A percentile compares a stretch with the other conserved stretches of the same genome.
These are phyloP conservation scores for Styela plicata DNA, from an alignment of 23 tunicate species.

Conservation along the genomic window DNA sequence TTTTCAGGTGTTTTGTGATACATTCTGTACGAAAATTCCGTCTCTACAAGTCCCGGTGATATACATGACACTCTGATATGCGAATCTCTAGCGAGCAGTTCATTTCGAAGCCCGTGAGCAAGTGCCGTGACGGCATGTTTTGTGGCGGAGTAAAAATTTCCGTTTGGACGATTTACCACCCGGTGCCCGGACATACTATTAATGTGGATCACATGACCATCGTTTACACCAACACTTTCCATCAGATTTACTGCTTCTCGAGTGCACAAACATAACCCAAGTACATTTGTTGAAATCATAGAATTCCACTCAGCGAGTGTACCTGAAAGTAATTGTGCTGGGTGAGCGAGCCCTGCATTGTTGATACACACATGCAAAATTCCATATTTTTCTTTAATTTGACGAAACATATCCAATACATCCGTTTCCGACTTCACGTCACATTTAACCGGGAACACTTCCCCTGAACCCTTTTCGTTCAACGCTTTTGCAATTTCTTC, in stretches of 20 bases:
- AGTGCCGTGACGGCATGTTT: slow-evolving; percentile 62
- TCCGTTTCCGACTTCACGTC: neutral
- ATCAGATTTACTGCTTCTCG: slow-evolving; percentile 52
- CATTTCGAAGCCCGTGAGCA: slow-evolving; percentile 42
- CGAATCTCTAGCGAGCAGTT: slow-evolving; percentile 23
- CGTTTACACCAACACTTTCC: slow-evolving; percentile 42
- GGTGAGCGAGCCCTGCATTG: neutral
- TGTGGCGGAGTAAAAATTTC: slow-evolving; percentile 36
- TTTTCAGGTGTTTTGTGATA: slow-evolving; percentile 28
- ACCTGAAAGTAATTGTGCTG: slow-evolving; percentile 1
- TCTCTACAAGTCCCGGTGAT: slow-evolving; percentile 57
- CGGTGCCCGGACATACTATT: slow-evolving; percentile 80
- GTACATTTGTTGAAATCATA: slow-evolving; percentile 48
- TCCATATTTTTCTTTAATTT: slow-evolving; percentile 1
- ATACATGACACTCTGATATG: slow-evolving; percentile 38
- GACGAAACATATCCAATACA: neutral
- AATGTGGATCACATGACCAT: slow-evolving; percentile 65
- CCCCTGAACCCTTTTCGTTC: neutral
- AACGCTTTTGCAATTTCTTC: neutral
- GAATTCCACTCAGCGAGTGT: slow-evolving; percentile 32
- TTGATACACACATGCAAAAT: slow-evolving; percentile 1
- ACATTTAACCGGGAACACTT: neutral
- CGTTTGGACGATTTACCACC: neutral
- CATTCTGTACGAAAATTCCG: slow-evolving; percentile 40
- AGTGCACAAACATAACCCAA: slow-evolving; percentile 44